Evolutionary conservation across 2,888 invertebrate genomes (phyloP).

Genomic region (Argyresthia goedartella): DNA sequence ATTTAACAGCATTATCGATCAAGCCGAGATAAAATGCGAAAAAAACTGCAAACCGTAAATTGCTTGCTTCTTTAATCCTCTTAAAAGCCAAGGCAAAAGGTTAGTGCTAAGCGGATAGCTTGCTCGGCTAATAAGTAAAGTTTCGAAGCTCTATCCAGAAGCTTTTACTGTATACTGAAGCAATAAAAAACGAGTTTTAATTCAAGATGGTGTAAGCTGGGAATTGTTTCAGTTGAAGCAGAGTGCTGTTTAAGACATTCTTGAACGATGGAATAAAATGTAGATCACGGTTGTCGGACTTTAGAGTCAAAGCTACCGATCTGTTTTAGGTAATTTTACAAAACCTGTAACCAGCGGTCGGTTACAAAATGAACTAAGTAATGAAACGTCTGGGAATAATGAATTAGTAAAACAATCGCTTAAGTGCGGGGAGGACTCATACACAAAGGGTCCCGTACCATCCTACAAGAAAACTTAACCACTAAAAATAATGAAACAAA

Average conservation of each 20-base stretch:
- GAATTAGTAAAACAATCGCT: too few species aligned
- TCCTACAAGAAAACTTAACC: too few species aligned
- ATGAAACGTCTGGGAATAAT: too few species aligned
- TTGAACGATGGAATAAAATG: not conserved
- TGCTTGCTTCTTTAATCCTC: constrained; percentile 18
- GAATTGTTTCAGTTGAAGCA: not conserved
- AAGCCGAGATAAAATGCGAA: constrained; percentile 17
- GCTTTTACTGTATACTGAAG: not conserved
- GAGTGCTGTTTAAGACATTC: too few species aligned
- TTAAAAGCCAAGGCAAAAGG: constrained; percentile 9
- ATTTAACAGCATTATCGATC: constrained; percentile 11
- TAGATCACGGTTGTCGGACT: not conserved
- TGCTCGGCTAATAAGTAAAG: constrained; percentile 11
- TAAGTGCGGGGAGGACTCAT: too few species aligned
- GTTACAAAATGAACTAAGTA: too few species aligned
- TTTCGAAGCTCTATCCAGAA: constrained; percentile 5
- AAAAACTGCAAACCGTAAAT: constrained; percentile 14
- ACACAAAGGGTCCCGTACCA: too few species aligned
- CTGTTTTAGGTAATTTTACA: too few species aligned
- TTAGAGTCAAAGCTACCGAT: too few species aligned
- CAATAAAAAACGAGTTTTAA: not conserved
- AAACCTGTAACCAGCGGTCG: too few species aligned
- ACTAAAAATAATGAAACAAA: too few species aligned
- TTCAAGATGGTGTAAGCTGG: not conserved
- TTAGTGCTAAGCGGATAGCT: constrained; percentile 5